Conservation (phyloP, 2,888 invertebrate species). For the Pandemis heparana region DNA sequence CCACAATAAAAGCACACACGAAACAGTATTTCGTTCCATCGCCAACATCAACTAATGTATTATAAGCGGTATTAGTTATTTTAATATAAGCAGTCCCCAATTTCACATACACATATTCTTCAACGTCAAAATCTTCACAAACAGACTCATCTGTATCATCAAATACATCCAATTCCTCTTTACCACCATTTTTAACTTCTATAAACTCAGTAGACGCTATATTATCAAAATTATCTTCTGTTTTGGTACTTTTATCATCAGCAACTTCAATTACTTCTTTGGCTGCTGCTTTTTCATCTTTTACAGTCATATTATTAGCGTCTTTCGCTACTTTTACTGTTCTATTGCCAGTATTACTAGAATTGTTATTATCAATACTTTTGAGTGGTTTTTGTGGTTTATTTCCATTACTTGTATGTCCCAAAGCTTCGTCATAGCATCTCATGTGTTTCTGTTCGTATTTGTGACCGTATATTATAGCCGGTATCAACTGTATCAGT, state of each 20-base stretch:
- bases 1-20: conserved; percentile 39
- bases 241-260: no score
- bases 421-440: conserved; percentile 29
- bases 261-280: not conserved
- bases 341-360: not conserved
- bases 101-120: conserved; percentile 51
- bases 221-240: no score
- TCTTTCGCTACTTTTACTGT: not conserved
- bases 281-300: not conserved
- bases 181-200: conserved; percentile 27
- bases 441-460: conserved; percentile 36
- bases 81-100: conserved; percentile 47
- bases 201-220: conserved; percentile 8
- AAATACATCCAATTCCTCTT: conserved; percentile 13
- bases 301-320: not conserved
- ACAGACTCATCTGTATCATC: conserved; percentile 37
- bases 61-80: conserved; percentile 45
- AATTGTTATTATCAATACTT: no score
- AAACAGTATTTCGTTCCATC: conserved; percentile 50
- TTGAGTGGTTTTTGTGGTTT: not conserved
- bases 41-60: conserved; percentile 48
- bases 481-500: conserved; percentile 32
- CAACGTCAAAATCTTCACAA: conserved; percentile 44
- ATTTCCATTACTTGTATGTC: not conserved
- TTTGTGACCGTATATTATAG: conserved; percentile 44